A percentile compares a stretch with the other conserved stretches of the same genome.
Evolutionary conservation across 2,797 vertebrate genomes (phyloP).

Genomic region (Semotilus atromaculatus): DNA sequence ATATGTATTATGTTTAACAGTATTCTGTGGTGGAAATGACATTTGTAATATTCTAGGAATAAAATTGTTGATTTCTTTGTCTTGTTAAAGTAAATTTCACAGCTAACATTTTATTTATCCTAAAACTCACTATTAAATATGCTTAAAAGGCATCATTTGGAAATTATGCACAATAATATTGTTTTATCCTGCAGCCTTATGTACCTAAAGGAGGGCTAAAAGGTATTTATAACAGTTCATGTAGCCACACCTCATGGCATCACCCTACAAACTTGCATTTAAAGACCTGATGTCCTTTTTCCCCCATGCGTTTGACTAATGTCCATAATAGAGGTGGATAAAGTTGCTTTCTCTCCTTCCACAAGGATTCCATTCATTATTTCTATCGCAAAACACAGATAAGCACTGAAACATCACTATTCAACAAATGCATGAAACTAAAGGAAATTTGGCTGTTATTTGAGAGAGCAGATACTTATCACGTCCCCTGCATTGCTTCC

Average conservation of each 20-base stretch:
- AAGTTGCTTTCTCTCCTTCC: background rate
- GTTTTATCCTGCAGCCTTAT: background rate
- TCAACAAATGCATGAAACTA: slow-evolving; percentile 42
- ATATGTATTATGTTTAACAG: background rate
- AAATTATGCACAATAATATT: too few relatives aligned
- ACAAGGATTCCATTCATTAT: background rate
- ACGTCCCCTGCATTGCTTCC: slow-evolving; percentile 50
- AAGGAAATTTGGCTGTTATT: slow-evolving; percentile 57
- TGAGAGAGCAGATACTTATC: slow-evolving; percentile 57
- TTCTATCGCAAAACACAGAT: background rate
- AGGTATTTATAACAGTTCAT: background rate
- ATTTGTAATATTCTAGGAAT: background rate
- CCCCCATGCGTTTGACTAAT: background rate
- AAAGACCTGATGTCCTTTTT: background rate
- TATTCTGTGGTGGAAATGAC: background rate
- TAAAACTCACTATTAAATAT: background rate
- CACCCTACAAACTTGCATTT: background rate
- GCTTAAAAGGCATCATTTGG: background rate
- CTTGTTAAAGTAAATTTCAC: background rate
- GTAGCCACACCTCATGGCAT: background rate
- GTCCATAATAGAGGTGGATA: background rate
- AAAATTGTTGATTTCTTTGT: background rate
- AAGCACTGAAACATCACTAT: background rate
- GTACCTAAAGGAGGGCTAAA: background rate
- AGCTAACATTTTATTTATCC: background rate